phyloP scores from a whole-genome alignment of 2,888 invertebrate genomes.

The Congeria kusceri region DNA sequence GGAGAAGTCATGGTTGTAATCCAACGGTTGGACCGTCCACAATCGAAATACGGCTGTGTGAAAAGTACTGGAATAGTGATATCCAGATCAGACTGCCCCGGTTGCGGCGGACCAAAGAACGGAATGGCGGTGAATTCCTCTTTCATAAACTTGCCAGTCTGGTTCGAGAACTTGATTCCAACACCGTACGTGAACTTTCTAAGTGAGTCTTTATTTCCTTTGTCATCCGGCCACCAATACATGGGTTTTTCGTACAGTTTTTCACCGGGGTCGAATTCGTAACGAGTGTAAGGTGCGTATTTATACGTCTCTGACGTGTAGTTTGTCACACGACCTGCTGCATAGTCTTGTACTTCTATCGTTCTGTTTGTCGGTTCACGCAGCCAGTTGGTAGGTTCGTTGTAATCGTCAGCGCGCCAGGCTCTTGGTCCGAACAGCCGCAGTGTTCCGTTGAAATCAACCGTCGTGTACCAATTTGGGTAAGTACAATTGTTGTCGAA shows the following conservation, averaged over 20 bases:
- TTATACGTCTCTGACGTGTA: constrained; percentile 96
- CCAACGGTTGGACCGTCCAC: constrained; percentile 98
- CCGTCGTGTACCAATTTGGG: constrained; percentile 94
- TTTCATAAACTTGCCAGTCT: constrained; percentile 79
- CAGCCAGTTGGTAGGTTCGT: constrained; percentile 96
- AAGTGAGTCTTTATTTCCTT: constrained; percentile 89
- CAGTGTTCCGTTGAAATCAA: constrained; percentile 96
- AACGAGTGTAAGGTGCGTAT: constrained; percentile 88
- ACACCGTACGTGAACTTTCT: constrained; percentile 81
- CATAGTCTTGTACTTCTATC: constrained; percentile 87
- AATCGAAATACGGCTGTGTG: constrained; percentile 98
- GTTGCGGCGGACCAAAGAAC: constrained; percentile 85
- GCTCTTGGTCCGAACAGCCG: constrained; percentile 97
- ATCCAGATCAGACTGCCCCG: constrained; percentile 80
- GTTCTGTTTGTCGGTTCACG: constrained; percentile 98
- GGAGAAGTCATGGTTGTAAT: constrained; percentile 96
- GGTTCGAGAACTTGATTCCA: constrained; percentile 82
- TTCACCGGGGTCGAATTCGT: constrained; percentile 55
- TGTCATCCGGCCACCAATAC: constrained; percentile 96
- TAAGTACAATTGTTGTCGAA: constrained; percentile 97
- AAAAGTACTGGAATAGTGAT: constrained; percentile 94
- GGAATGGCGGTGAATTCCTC: constrained; percentile 76
- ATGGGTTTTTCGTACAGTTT: constrained; percentile 49
- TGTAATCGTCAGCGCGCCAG: constrained; percentile 87
- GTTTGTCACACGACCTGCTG: constrained; percentile 92